phyloP scores from a whole-genome alignment of 2,797 vertebrate species.

The Halcyon chelicuti region DNA sequence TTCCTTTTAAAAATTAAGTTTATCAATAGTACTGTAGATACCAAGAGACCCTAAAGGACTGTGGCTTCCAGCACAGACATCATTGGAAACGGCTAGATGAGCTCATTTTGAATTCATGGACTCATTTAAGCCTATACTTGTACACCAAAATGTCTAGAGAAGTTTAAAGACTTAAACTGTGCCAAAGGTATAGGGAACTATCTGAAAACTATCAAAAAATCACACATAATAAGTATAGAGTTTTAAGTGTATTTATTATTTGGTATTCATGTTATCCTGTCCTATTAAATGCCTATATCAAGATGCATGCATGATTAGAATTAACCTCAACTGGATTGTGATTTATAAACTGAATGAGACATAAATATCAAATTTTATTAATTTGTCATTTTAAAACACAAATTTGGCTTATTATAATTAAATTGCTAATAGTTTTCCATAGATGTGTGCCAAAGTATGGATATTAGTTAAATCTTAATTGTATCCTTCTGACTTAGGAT shows the following conservation, averaged over 20 bases:
- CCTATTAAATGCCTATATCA: background rate
- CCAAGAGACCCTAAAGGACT: background rate
- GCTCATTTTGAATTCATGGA: background rate
- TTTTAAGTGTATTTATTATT: background rate
- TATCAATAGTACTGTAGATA: background rate
- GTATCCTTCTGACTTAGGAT: background rate
- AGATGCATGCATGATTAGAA: background rate
- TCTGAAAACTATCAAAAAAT: background rate
- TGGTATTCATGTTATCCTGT: background rate
- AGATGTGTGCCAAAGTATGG: background rate
- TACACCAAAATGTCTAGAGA: background rate
- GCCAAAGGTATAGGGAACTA: background rate
- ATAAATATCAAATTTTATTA: background rate
- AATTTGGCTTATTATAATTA: background rate
- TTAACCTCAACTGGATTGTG: background rate
- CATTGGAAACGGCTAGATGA: background rate
- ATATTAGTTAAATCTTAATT: background rate
- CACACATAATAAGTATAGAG: background rate
- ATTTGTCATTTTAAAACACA: background rate
- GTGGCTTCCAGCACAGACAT: background rate
- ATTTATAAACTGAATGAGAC: background rate
- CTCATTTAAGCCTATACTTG: background rate
- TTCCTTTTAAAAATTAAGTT: background rate
- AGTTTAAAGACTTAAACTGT: background rate
- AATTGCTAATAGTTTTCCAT: background rate